Evolutionary conservation across 2,113 vertebrate genomes (phyloP).

Genomic region (Urocolius indicus): DNA sequence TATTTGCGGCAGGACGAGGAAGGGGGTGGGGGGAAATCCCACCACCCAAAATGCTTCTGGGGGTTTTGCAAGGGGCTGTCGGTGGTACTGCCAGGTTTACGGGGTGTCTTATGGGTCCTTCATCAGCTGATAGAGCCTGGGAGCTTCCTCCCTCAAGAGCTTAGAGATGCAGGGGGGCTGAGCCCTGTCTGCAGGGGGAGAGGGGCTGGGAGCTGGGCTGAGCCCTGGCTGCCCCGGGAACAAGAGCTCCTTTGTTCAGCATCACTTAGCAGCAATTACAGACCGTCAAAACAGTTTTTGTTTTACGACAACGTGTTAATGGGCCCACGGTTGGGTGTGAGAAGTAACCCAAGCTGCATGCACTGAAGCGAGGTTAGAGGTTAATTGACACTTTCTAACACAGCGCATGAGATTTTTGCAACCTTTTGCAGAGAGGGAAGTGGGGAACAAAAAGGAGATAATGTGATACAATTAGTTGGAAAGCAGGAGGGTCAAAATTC

Average conservation of each 20-base stretch:
- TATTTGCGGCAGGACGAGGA: conserved; percentile 74
- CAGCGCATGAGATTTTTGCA: conserved; percentile 92
- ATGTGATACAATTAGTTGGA: conserved; percentile 96
- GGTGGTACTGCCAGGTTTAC: conserved; percentile 75
- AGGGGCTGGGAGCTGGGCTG: conserved; percentile 31
- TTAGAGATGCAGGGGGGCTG: conserved; percentile 55
- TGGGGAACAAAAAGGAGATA: conserved; percentile 88
- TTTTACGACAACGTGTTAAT: conserved; percentile 93
- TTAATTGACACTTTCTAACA: conserved; percentile 94
- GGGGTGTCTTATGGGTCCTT: conserved; percentile 66
- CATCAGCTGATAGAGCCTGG: conserved; percentile 82
- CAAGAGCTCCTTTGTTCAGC: conserved; percentile 87
- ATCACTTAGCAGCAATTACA: conserved; percentile 94
- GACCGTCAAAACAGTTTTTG: conserved; percentile 94
- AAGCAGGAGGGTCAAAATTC: conserved; percentile 85
- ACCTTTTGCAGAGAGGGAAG: conserved; percentile 85
- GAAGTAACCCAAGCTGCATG: conserved; percentile 89
- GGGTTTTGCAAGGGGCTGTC: conserved; percentile 78
- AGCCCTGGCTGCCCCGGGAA: conserved; percentile 69
- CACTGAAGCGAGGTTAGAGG: conserved; percentile 89
- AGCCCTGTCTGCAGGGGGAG: background rate
- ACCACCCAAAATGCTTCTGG: background rate
- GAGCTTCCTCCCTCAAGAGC: conserved; percentile 53
- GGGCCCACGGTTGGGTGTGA: conserved; percentile 91
- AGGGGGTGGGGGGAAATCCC: background rate